Base-by-base conservation (phyloP, 2,113 vertebrate species). In the Terrapene triunguis region DNA sequence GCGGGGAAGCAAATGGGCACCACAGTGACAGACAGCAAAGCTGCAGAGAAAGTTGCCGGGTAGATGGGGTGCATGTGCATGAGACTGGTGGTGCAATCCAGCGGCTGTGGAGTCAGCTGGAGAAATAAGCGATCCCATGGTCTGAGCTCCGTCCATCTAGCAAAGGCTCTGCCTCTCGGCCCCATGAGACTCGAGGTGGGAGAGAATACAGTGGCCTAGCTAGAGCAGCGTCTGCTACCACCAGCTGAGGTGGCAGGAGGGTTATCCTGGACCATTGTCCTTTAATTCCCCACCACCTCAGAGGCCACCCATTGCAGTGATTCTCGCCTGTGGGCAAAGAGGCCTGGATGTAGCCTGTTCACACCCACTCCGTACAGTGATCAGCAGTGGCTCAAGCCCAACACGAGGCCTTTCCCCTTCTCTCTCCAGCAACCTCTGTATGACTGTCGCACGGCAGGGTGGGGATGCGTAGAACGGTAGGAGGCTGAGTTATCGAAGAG, bases 11-110 rank as follows among this genome's bases (percentile, higher is more conserved):
- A 81, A 6, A 62, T 8, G n/a, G 50, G 3, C 35, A 21, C 47
- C 69, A 3, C 0, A 50, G 0, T 55, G 74, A 10, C 4, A 44
- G 38, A n/a, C 72, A 86, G 55, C 65, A 89, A 81, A 50, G 95
- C 72, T 84, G 35, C 8, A 35, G 65, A 0, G 53, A 32, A 14
- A 80, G 32, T 81, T 72, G 3, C 22, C 32, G 57, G 24, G 17
- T 32, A 22, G 51, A 62, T 81, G 87, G 89, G 53, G 19, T 1
- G 0, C 0, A 2, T 1, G 35, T n/a, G 14, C 6, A 0, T 14
- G 13, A 44, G 85, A 19, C 53, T 91, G 57, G 55, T 55, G 48
- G 62, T 88, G 44, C 27, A 44, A 84, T 27, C 5, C 78, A 62
- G 32, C 74, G 42, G 35, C 65, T 38, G 3, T 5, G 42, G 81